These are phyloP conservation scores for Daktulosphaira vitifoliae DNA, from an alignment of 1,140 invertebrate genomes.

Conservation along the genomic window DNA sequence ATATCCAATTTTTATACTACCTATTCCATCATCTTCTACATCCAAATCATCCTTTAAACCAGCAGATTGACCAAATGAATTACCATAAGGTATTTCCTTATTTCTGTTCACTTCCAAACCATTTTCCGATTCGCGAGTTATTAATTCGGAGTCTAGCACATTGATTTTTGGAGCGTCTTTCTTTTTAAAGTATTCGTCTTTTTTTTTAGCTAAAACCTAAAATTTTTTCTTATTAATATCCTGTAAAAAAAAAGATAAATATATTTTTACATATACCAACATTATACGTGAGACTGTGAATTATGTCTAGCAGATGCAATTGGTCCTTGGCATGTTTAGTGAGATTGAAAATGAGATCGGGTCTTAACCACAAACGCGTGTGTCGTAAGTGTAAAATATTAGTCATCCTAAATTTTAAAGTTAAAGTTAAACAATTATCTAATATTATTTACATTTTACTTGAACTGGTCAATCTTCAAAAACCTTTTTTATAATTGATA, in stretches of 20 bases:
- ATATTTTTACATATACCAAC: no score
- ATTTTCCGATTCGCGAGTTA: conserved; percentile 37
- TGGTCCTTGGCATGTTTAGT: conserved; percentile 52
- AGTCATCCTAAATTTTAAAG: conserved; percentile 52
- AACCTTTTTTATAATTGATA: no score
- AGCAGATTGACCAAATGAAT: conserved; percentile 38
- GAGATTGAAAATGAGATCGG: conserved; percentile 54
- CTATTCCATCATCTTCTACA: conserved; percentile 59
- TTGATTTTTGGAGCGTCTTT: conserved; percentile 43
- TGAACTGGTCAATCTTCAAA: no score
- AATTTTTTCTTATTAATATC: conserved; percentile 14
- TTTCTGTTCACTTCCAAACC: not conserved
- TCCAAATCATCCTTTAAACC: conserved; percentile 60
- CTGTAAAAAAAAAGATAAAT: not conserved
- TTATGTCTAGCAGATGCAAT: conserved; percentile 51
- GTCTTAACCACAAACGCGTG: conserved; percentile 51
- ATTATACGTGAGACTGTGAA: conserved; percentile 54
- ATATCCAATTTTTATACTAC: no score
- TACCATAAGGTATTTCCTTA: conserved; percentile 32
- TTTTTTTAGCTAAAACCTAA: conserved; percentile 53
- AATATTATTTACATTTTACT: no score
- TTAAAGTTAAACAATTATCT: no score
- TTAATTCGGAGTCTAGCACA: conserved; percentile 9
- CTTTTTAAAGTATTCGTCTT: conserved; percentile 47
- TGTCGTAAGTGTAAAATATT: conserved; percentile 60